Evolutionary conservation across 2,113 vertebrate genomes (phyloP).

Genomic region (Emydura subglobosa): DNA sequence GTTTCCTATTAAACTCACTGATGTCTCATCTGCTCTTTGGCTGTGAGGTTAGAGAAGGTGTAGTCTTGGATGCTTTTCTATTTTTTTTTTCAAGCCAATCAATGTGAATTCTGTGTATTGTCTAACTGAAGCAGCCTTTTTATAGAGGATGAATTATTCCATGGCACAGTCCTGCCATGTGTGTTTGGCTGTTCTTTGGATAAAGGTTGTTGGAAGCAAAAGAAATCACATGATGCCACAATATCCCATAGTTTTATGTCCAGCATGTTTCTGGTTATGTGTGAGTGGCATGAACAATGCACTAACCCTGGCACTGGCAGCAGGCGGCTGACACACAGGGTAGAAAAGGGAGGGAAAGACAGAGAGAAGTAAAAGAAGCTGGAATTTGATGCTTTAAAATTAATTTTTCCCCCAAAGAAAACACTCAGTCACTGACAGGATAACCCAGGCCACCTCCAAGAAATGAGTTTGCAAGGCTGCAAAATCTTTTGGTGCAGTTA

Average conservation of each 20-base stretch:
- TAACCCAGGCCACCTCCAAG: neutral
- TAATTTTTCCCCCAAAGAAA: neutral
- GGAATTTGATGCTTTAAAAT: neutral
- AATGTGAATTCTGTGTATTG: neutral
- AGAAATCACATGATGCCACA: neutral
- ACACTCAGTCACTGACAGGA: neutral
- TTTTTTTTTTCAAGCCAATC: neutral
- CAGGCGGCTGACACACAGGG: neutral
- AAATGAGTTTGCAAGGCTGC: neutral
- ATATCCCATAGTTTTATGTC: neutral
- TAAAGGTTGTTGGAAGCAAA: conserved; percentile 14
- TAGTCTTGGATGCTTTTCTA: conserved; percentile 2
- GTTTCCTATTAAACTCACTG: neutral
- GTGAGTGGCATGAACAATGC: accelerated
- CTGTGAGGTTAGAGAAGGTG: neutral
- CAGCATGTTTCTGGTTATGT: neutral
- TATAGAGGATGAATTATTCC: conserved; percentile 14
- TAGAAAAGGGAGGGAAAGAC: neutral
- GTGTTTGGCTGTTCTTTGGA: conserved; percentile 7
- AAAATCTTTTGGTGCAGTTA: neutral
- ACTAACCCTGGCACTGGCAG: neutral
- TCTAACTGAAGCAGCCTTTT: conserved; percentile 34
- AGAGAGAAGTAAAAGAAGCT: neutral
- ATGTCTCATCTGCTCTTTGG: neutral
- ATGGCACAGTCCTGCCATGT: neutral